Conservation (phyloP, 2,888 invertebrate species). For the Sarcophaga caerulescens region DNA sequence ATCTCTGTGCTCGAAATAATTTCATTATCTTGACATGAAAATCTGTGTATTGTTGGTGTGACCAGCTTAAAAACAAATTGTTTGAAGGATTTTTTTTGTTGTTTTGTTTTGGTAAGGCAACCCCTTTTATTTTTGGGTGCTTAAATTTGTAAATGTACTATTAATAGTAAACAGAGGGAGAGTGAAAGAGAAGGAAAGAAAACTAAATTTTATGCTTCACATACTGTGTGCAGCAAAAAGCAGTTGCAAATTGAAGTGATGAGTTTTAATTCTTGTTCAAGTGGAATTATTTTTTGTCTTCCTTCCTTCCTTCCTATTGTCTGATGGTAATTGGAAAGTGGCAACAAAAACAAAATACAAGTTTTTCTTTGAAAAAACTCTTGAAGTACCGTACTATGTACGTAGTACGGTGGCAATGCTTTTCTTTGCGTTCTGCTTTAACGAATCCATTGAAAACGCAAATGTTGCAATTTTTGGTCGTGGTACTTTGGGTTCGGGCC, state of each 20-base stretch:
- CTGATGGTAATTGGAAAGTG: conserved; percentile 63
- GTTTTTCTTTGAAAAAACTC: not conserved
- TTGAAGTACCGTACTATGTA: not conserved
- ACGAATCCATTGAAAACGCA: conserved; percentile 62
- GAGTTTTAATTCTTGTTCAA: conserved; percentile 69
- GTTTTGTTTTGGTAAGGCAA: not conserved
- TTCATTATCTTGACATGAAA: conserved; percentile 58
- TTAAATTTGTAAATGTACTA: not conserved
- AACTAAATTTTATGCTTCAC: conserved; percentile 56
- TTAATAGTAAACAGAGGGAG: not conserved
- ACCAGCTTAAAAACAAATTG: conserved; percentile 30
- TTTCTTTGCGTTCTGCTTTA: conserved; percentile 55
- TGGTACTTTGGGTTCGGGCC: not conserved
- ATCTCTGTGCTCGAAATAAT: conserved; percentile 63
- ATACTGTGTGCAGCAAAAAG: conserved; percentile 46
- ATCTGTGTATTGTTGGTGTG: not conserved
- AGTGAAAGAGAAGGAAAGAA: not conserved
- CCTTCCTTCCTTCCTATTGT: conserved; percentile 49
- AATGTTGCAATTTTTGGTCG: conserved; percentile 65
- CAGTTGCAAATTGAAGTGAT: conserved; percentile 59
- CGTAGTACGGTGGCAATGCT: not conserved
- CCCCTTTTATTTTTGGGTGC: not conserved
- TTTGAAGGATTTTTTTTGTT: not conserved
- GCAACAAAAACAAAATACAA: conserved; percentile 37
- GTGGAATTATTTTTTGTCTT: conserved; percentile 47